phyloP scores from a whole-genome alignment of 1,140 invertebrate species.

The Drosophila ananassae region DNA sequence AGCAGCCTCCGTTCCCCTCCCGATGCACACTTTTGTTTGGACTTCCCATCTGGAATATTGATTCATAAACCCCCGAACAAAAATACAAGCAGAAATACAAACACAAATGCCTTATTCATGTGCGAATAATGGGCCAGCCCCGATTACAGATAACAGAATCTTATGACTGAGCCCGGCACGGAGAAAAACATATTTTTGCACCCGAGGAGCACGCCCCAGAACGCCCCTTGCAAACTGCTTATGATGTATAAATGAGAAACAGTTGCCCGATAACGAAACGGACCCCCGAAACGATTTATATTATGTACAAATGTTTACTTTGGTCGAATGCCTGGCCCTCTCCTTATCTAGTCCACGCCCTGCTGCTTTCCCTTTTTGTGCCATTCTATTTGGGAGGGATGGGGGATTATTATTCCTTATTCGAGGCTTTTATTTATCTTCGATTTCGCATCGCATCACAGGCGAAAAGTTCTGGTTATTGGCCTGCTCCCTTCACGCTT shows the following conservation, averaged over 20 bases:
- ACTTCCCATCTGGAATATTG: slow-evolving; percentile 4
- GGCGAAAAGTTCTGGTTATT: slow-evolving; percentile 49
- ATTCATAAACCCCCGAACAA: slow-evolving; percentile 5
- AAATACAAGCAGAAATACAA: not conserved
- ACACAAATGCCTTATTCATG: slow-evolving; percentile 22
- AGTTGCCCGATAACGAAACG: slow-evolving; percentile 38
- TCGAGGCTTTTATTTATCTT: slow-evolving; percentile 77
- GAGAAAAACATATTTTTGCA: slow-evolving; percentile 44
- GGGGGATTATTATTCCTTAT: slow-evolving; percentile 74
- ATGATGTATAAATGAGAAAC: slow-evolving; percentile 55
- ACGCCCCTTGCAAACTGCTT: slow-evolving; percentile 59
- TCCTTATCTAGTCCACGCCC: slow-evolving; percentile 66
- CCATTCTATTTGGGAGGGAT: slow-evolving; percentile 12
- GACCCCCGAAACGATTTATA: slow-evolving; percentile 55
- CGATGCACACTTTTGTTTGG: not conserved
- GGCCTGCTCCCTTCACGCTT: slow-evolving; percentile 48
- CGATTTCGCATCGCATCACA: slow-evolving; percentile 63
- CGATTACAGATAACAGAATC: slow-evolving; percentile 43
- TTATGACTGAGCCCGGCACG: slow-evolving; percentile 23
- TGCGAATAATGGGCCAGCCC: slow-evolving; percentile 18
- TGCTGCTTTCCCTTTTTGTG: slow-evolving; percentile 41
- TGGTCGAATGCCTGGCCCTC: slow-evolving; percentile 40
- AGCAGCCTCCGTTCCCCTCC: not conserved
- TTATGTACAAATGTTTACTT: slow-evolving; percentile 77
- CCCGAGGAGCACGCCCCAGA: slow-evolving; percentile 7